A percentile compares a stretch with the other conserved stretches of the same genome.
These are phyloP conservation scores for Apamea epomidion DNA, from an alignment of 2,888 invertebrate species.

Conservation along the genomic window DNA sequence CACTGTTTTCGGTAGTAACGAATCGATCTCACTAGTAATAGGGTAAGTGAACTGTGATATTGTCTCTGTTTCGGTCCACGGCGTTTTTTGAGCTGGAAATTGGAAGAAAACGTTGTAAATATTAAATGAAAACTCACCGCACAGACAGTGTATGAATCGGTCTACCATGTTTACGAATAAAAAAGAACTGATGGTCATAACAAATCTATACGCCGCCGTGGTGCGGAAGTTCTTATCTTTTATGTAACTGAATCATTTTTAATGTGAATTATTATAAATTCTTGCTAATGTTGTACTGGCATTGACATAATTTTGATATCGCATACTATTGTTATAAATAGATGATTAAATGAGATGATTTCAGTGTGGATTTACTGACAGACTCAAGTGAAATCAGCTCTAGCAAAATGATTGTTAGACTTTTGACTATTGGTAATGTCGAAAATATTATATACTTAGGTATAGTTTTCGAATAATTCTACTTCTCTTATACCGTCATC, in stretches of 20 bases:
- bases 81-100: constrained; percentile 87
- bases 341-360: not conserved
- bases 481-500: not conserved
- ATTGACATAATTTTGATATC: constrained; percentile 60
- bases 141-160: constrained; percentile 74
- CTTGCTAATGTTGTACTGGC: constrained; percentile 45
- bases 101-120: constrained; percentile 78
- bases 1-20: constrained; percentile 80
- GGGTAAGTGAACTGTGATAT: constrained; percentile 83
- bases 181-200: constrained; percentile 71
- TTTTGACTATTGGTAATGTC: not conserved
- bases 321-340: constrained; percentile 25
- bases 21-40: constrained; percentile 80
- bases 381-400: not conserved
- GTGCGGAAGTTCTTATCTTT: constrained; percentile 84
- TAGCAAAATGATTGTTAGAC: not conserved
- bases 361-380: not conserved
- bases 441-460: not conserved
- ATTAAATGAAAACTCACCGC: constrained; percentile 73
- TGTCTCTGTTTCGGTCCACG: constrained; percentile 85
- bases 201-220: constrained; percentile 56
- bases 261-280: constrained; percentile 48
- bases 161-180: constrained; percentile 75
- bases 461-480: not conserved
- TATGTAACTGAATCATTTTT: constrained; percentile 64